Conservation (phyloP, 2,113 vertebrate species). For the Arenaria interpres region DNA sequence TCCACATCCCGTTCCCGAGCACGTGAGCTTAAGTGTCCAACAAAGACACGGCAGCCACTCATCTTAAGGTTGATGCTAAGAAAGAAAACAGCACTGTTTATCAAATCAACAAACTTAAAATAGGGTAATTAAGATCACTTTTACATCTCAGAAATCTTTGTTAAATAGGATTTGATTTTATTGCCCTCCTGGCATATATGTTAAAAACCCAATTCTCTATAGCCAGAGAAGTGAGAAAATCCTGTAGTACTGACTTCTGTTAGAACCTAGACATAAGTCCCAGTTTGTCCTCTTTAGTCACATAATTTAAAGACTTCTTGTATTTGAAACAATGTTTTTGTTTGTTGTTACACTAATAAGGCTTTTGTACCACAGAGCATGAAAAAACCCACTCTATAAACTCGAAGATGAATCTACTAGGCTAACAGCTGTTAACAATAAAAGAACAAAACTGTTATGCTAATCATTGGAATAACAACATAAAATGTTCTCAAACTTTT, state of each 20-base stretch:
- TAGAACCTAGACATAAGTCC: neutral
- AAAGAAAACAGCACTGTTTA: neutral
- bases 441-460: neutral
- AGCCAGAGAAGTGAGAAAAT: neutral
- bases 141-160: neutral
- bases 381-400: neutral
- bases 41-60: constrained; percentile 92
- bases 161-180: neutral
- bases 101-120: constrained; percentile 7
- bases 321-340: neutral
- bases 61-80: constrained; percentile 68
- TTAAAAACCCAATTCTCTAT: neutral
- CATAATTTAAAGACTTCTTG: neutral
- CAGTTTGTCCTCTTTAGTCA: neutral
- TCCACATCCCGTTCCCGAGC: constrained; percentile 91
- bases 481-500: neutral
- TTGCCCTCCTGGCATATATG: neutral
- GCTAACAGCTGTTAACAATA: neutral
- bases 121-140: neutral
- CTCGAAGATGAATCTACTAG: neutral
- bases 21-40: constrained; percentile 90
- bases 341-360: neutral
- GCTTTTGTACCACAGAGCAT: neutral
- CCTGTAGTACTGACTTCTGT: neutral
- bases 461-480: neutral